These are phyloP conservation scores for Phyllotis vaccarum DNA, from an alignment of 2,797 vertebrate species.

Conservation along the genomic window DNA sequence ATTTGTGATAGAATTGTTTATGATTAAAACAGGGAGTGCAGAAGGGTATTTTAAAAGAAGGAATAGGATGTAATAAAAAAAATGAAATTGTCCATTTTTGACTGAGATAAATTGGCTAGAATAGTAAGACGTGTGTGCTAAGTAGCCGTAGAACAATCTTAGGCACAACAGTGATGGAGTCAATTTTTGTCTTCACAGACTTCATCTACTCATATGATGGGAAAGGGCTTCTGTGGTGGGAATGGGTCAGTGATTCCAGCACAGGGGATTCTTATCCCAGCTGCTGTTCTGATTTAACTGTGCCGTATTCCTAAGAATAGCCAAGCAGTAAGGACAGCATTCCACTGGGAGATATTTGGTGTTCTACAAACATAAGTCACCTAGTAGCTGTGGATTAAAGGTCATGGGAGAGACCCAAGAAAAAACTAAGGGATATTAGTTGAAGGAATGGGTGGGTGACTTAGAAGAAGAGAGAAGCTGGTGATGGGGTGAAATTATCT, in stretches of 20 bases:
- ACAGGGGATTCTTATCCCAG: neutral
- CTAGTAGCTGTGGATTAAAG: neutral
- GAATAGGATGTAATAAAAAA: neutral
- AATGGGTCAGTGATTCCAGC: neutral
- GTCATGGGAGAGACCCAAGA: neutral
- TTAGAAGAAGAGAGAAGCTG: neutral
- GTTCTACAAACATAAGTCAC: neutral
- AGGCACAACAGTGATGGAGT: constrained; percentile 24
- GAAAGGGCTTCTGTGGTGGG: neutral
- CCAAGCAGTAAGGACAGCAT: neutral
- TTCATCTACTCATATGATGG: neutral
- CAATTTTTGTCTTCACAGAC: constrained; percentile 55
- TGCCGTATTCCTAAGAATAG: neutral
- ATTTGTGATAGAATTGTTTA: neutral
- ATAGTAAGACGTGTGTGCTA: constrained; percentile 1
- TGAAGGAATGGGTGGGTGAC: neutral
- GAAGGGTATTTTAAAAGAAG: constrained; percentile 14
- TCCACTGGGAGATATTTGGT: neutral
- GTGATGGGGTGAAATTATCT: neutral
- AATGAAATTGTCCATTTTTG: neutral
- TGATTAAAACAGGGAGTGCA: neutral
- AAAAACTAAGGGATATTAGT: neutral
- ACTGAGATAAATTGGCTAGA: neutral
- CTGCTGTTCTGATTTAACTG: constrained; percentile 26
- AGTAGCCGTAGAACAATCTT: neutral